Evolutionary conservation across 92 coral and sea anemone genomes (phyloP), one percentile per base, ranked within the genome.

Genomic region (Zoanthus sociatus): DNA sequence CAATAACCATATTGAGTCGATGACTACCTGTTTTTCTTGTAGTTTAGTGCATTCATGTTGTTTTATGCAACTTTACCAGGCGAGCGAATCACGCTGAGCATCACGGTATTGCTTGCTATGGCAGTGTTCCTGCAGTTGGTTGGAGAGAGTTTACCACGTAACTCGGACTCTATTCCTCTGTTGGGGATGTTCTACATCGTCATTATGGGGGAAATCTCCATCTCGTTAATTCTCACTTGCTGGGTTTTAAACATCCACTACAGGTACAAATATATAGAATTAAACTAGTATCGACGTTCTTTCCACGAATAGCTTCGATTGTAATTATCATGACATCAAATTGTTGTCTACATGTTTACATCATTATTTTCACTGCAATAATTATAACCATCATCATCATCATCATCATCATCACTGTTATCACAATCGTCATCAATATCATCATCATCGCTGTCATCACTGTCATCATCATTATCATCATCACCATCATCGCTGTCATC

Each of bases 61-160:
- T 54, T 5, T 58, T 58, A 14, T 10, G 15, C 20, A 14, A 58
- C 64, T 58, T 58, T 15, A 58, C 4, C n/a, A 58, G 64, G 64
- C n/a, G 98, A 96, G 73, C 95, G 98, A 6, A 94, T 93, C 73
- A 94, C 98, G 76, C 89, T 96, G 6, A 96, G 95, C 87, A 96
- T 96, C 90, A 96, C 98, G 71, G 96, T 96, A 15, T 86, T 96
- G 68, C 86, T 96, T 0, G 98, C 98, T 17, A 94, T 96, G 98
- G 97, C 98, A 0, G 98, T 96, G 32, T 96, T 96, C n/a, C 78
- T 96, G 58, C 96, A 96, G 81, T 94, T 96, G 1, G 93, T 91
- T 67, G 95, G 95, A 30, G 97, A 96, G 56, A 86, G 92, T 63
- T 77, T 96, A 21, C 98, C 98, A 44, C 95, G 98, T 67, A 96